These are phyloP conservation scores for Lasius fuliginosus DNA, from an alignment of 2,888 invertebrate species.

Conservation along the genomic window DNA sequence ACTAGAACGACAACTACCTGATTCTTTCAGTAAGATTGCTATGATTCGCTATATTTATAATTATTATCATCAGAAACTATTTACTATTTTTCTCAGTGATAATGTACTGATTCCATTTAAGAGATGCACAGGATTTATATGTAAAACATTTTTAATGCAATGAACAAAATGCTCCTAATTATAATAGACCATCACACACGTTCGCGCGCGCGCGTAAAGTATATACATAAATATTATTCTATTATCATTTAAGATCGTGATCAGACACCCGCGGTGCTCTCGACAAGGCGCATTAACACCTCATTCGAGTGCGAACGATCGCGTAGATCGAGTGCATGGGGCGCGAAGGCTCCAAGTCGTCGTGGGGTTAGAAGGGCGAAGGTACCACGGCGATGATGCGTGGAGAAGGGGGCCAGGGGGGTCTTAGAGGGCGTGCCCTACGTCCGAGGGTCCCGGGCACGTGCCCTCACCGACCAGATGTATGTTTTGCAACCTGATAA, in stretches of 20 bases:
- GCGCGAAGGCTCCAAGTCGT: constrained; percentile 51
- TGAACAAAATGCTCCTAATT: not conserved
- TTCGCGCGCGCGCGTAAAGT: not conserved
- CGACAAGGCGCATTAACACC: constrained; percentile 47
- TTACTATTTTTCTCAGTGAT: not conserved
- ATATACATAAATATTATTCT: constrained; percentile 18
- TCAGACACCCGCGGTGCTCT: constrained; percentile 42
- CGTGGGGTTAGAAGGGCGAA: constrained; percentile 62
- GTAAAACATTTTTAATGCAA: not conserved
- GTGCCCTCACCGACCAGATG: constrained; percentile 83
- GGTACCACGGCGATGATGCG: constrained; percentile 28
- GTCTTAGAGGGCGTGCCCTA: constrained; percentile 79
- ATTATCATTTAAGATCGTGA: constrained; percentile 11
- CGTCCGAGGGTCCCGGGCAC: constrained; percentile 80
- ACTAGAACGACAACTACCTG: no score
- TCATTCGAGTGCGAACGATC: constrained; percentile 45
- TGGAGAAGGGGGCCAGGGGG: constrained; percentile 65
- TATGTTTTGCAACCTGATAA: constrained; percentile 86
- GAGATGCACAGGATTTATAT: not conserved
- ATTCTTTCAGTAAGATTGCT: no score
- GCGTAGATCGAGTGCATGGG: constrained; percentile 43
- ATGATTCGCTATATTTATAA: not conserved
- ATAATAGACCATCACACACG: not conserved
- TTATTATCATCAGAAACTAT: not conserved
- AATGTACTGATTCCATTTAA: not conserved